Conservation (phyloP, 2,797 vertebrate genomes). For the Chaetodon trifasciatus region DNA sequence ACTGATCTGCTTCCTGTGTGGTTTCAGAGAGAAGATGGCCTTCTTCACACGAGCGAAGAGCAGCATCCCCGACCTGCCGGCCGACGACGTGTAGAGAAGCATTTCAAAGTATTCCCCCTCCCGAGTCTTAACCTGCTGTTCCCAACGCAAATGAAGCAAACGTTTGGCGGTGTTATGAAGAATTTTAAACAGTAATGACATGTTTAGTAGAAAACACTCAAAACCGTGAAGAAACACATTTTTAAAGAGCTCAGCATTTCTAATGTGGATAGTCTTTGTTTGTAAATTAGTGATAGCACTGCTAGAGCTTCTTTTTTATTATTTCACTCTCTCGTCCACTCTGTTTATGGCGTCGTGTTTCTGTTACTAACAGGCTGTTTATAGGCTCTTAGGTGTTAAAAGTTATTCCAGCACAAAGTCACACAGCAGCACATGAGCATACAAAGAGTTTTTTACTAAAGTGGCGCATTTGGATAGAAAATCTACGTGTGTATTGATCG, state of each 20-base stretch:
- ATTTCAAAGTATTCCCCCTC: slow-evolving; percentile 86
- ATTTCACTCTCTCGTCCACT: slow-evolving; percentile 16
- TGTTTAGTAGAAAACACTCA: slow-evolving; percentile 55
- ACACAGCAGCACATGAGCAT: slow-evolving; percentile 30
- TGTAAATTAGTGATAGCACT: slow-evolving; percentile 66
- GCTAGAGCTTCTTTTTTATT: slow-evolving; percentile 50
- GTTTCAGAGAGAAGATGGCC: slow-evolving; percentile 96
- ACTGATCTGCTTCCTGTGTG: background rate
- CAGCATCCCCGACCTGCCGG: slow-evolving; percentile 92
- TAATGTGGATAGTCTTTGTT: slow-evolving; percentile 75
- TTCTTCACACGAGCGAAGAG: slow-evolving; percentile 96
- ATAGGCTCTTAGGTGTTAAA: slow-evolving; percentile 66
- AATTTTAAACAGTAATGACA: slow-evolving; percentile 58
- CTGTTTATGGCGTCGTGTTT: slow-evolving; percentile 59
- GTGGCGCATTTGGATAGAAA: slow-evolving; percentile 12
- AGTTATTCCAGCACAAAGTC: slow-evolving; percentile 76
- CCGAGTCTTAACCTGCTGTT: slow-evolving; percentile 71
- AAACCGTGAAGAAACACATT: slow-evolving; percentile 45
- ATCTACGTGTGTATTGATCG: slow-evolving; percentile 7
- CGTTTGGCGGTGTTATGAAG: slow-evolving; percentile 82
- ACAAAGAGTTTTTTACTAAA: slow-evolving; percentile 44
- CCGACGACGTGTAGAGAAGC: slow-evolving; percentile 90
- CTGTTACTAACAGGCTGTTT: slow-evolving; percentile 82
- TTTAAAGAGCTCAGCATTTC: slow-evolving; percentile 74
- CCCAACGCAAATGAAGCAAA: slow-evolving; percentile 68